Percentiles rank a stretch among this genome's conserved stretches.
Evolutionary conservation across 2,113 vertebrate genomes (phyloP).

Genomic region (Callionymus lyra): DNA sequence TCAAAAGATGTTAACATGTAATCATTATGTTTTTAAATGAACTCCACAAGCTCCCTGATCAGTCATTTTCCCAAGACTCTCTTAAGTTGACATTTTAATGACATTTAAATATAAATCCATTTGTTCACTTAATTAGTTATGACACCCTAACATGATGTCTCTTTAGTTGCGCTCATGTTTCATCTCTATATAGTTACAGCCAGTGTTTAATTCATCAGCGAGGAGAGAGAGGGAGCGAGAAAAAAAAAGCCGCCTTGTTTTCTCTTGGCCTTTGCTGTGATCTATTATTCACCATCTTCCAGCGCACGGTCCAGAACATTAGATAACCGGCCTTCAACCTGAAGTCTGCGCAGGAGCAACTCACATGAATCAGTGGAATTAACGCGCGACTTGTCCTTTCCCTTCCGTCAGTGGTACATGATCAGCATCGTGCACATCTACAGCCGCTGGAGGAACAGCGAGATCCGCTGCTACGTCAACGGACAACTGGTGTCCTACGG

Average conservation of each 20-base stretch:
- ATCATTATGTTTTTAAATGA: too few species aligned
- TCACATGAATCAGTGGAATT: background rate
- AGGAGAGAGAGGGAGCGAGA: background rate
- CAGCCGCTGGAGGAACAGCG: slow-evolving; percentile 98
- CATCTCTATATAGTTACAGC: slow-evolving; percentile 1
- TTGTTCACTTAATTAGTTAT: background rate
- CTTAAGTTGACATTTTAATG: too few species aligned
- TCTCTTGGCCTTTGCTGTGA: slow-evolving; percentile 19
- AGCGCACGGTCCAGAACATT: slow-evolving; percentile 17
- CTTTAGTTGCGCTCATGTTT: slow-evolving; percentile 5
- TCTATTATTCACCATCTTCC: slow-evolving; percentile 48
- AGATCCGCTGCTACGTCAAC: slow-evolving; percentile 97
- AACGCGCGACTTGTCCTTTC: background rate
- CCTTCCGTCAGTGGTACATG: slow-evolving; percentile 88
- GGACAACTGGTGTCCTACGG: slow-evolving; percentile 96
- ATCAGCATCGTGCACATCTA: slow-evolving; percentile 98
- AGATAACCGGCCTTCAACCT: slow-evolving; percentile 5
- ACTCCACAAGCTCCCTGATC: too few species aligned
- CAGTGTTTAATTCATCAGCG: slow-evolving; percentile 2
- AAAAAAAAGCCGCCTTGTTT: slow-evolving; percentile 1
- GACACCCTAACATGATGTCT: background rate
- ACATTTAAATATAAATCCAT: background rate
- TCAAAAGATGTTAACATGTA: too few species aligned
- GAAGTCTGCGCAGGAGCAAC: background rate
- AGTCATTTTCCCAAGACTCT: too few species aligned